These are phyloP conservation scores for Erebia aethiops DNA, from an alignment of 2,888 invertebrate species.

Conservation along the genomic window DNA sequence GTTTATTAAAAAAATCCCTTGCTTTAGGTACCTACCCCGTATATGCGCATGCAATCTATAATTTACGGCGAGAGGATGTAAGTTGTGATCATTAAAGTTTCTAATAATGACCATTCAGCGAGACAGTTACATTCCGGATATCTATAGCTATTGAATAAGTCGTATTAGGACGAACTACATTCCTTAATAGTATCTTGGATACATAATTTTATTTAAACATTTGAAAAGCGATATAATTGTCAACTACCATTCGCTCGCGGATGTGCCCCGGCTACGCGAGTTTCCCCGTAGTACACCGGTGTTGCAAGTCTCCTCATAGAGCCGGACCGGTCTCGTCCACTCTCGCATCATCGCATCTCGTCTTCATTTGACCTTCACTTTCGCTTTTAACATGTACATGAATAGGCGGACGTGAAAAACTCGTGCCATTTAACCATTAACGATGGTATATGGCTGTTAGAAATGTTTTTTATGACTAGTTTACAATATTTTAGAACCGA, in stretches of 20 bases:
- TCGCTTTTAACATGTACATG: constrained; percentile 49
- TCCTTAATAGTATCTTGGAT: constrained; percentile 8
- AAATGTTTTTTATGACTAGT: constrained; percentile 7
- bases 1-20: neutral
- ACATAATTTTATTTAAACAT: constrained; percentile 10
- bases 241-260: constrained; percentile 30
- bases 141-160: constrained; percentile 7
- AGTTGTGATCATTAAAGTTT: constrained; percentile 8
- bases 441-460: constrained; percentile 10
- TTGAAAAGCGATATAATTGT: constrained; percentile 32
- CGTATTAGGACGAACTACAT: constrained; percentile 15
- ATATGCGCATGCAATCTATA: neutral
- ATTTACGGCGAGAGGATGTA: neutral
- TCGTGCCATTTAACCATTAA: constrained; percentile 15
- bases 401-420: constrained; percentile 28
- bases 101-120: constrained; percentile 7
- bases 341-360: constrained; percentile 45
- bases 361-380: constrained; percentile 57
- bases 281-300: constrained; percentile 37
- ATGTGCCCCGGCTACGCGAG: constrained; percentile 31
- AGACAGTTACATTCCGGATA: neutral
- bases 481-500: neutral
- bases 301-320: constrained; percentile 35
- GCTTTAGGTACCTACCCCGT: neutral
- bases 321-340: constrained; percentile 40